These are phyloP conservation scores for Caenorhabditis tropicalis DNA, from an alignment of 1,140 invertebrate genomes.

Conservation along the genomic window DNA sequence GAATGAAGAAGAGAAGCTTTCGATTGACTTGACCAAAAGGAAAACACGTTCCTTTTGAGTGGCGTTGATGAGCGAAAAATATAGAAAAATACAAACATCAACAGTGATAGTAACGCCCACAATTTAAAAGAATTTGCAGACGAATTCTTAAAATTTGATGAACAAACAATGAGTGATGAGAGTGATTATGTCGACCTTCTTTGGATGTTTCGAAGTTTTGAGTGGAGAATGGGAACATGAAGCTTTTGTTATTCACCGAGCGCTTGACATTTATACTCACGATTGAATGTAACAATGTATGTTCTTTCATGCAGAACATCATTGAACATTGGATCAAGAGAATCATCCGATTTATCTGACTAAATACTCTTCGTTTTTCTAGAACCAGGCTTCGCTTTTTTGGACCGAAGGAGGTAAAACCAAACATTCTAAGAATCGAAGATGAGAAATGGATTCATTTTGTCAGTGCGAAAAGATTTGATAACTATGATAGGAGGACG, in stretches of 20 bases:
- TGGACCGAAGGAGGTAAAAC: not conserved
- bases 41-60: constrained; percentile 8
- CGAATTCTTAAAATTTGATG: not conserved
- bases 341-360: not conserved
- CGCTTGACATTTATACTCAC: not conserved
- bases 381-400: not conserved
- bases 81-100: constrained; percentile 35
- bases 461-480: constrained; percentile 23
- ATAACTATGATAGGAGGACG: constrained; percentile 24
- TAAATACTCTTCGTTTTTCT: not conserved
- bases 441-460: constrained; percentile 28
- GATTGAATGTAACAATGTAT: not conserved
- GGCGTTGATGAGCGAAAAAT: not conserved
- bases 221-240: not conserved
- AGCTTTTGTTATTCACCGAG: not conserved
- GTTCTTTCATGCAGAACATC: not conserved
- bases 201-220: not conserved
- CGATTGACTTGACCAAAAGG: not conserved
- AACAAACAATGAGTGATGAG: not conserved
- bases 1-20: not conserved
- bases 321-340: not conserved
- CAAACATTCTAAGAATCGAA: not conserved
- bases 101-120: not conserved
- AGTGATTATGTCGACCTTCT: too few species aligned
- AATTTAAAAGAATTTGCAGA: not conserved